Evolutionary conservation across 2,797 vertebrate species (phyloP), one percentile per base, ranked within the genome.

Genomic region (Falco naumanni): DNA sequence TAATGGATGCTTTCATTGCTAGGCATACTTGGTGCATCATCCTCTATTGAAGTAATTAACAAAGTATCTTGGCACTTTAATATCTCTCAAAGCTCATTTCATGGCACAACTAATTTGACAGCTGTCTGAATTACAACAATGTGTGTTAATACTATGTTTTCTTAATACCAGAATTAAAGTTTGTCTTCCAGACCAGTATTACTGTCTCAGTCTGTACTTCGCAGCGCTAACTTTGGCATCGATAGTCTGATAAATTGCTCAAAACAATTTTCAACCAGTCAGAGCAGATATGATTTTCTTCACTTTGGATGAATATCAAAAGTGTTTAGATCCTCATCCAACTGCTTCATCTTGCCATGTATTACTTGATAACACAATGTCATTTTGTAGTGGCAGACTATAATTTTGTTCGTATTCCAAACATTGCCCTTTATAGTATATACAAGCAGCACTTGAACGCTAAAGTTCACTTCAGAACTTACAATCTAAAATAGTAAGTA

Each of bases 221-320:
- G 56, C 76, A 90, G 75, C 76, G 28, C 81, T 95, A 93, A 90
- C 63, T 93, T 97, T 95, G 95, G 94, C 96, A 95, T 3, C 26
- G n/a, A 64, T 90, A 94, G 80, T 53, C 72, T 87, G 91, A 96
- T 89, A 97, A 97, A 97, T 95, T 96, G 89, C 87, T 96, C 76
- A 95, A 91, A 97, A 91, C 61, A 89, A 65, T 97, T 97, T 97
- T 97, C 91, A 96, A 57, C 82, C 82, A 91, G 71, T 93, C 84
- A 94, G 92, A 97, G 75, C 93, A 97, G 95, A 96, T 97, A 91
- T 0, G 45, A 96, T 97, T 98, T 97, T 96, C 95, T 97, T 95
- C 93, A 88, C 92, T 97, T 98, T 96, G 97, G 97, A 95, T 90
- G 57, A 87, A 37, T 97, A 87, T 69, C 97, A 97, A 63, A 88